phyloP scores from a whole-genome alignment of 2,888 invertebrate genomes.

The Synergus japonicus region DNA sequence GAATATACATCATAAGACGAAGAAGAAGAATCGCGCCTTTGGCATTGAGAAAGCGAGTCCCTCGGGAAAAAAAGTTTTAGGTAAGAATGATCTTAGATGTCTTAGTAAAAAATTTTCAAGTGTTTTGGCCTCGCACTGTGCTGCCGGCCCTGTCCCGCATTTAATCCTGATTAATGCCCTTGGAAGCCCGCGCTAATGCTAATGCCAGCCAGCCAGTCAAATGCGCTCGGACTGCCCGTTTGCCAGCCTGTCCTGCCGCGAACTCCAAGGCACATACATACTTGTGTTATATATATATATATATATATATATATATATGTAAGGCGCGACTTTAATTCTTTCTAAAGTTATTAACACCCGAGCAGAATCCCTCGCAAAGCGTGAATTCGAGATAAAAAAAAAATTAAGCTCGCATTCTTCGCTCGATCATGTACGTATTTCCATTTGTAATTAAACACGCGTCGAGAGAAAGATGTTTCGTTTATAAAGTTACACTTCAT shows the following conservation, averaged over 20 bases:
- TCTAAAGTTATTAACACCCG: constrained; percentile 51
- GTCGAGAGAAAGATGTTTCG: neutral
- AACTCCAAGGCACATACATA: constrained; percentile 33
- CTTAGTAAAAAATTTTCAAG: constrained; percentile 51
- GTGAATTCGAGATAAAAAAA: constrained; percentile 31
- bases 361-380: constrained; percentile 19
- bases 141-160: constrained; percentile 63
- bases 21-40: neutral
- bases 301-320: neutral
- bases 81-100: constrained; percentile 42
- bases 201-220: constrained; percentile 63
- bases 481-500: constrained; percentile 16
- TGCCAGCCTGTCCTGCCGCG: constrained; percentile 50
- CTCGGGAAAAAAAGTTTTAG: constrained; percentile 43
- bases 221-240: constrained; percentile 58
- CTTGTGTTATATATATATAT: neutral
- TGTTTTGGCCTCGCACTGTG: constrained; percentile 61
- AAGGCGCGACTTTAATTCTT: constrained; percentile 51
- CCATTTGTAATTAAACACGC: constrained; percentile 34
- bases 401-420: constrained; percentile 22
- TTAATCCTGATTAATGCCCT: constrained; percentile 76
- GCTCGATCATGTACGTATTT: constrained; percentile 14
- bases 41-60: constrained; percentile 29
- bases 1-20: constrained; percentile 45
- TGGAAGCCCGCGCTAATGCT: constrained; percentile 73